Conservation (phyloP, 2,888 invertebrate species). For the Lithosia quadra region DNA sequence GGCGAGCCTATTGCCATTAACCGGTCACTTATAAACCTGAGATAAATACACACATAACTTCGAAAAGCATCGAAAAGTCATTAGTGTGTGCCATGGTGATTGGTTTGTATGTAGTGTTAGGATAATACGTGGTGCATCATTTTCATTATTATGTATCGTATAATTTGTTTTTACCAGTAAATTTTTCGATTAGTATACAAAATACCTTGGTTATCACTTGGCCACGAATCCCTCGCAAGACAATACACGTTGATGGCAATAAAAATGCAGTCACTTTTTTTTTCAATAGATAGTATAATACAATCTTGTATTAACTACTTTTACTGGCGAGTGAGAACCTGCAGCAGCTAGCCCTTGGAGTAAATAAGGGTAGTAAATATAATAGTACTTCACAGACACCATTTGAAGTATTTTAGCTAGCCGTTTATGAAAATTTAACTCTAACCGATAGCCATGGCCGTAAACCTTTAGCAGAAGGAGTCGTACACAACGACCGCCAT, state of each 20-base stretch:
- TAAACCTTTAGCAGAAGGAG: slow-evolving; percentile 21
- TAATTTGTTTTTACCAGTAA: background rate
- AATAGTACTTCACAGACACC: background rate
- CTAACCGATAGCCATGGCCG: slow-evolving; percentile 7
- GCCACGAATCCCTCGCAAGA: no score
- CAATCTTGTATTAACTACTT: no score
- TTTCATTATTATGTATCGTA: background rate
- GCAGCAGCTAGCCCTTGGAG: background rate
- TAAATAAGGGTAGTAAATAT: background rate
- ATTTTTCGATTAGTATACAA: background rate
- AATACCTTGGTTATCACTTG: no score
- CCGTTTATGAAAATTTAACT: slow-evolving; percentile 5
- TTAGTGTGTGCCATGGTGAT: no score
- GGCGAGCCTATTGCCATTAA: no score
- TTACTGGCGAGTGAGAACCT: background rate
- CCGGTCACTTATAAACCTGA: no score
- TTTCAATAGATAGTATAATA: no score
- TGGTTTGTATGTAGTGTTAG: background rate
- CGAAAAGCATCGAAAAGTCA: no score
- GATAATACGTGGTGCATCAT: background rate
- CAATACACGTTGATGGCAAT: no score
- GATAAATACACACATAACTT: no score
- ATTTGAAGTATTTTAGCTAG: background rate
- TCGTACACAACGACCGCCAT: slow-evolving; percentile 35
- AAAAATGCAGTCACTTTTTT: no score